Conservation (phyloP, 2,113 vertebrate species). For the Odocoileus virginianus region DNA sequence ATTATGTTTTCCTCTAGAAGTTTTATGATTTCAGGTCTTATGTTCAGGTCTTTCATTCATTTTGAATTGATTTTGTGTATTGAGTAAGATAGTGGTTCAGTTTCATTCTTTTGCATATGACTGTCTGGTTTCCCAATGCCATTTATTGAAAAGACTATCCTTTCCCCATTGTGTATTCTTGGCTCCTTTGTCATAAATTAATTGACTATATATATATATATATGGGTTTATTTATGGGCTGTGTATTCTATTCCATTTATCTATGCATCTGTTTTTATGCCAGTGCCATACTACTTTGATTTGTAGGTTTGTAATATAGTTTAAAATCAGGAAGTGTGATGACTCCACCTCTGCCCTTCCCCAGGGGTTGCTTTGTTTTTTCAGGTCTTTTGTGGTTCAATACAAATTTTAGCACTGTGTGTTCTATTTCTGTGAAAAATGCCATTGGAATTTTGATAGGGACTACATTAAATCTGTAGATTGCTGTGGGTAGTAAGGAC, state of each 20-base stretch:
- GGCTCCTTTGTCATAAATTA: neutral
- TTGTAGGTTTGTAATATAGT: neutral
- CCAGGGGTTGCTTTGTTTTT: neutral
- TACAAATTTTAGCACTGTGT: neutral
- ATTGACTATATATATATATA: too few relatives aligned
- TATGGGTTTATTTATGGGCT: neutral
- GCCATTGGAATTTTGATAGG: neutral
- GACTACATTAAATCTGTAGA: neutral
- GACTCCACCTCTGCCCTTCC: neutral
- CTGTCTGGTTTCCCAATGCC: neutral
- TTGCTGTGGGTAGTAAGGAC: neutral
- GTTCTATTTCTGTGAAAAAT: neutral
- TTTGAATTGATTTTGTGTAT: neutral
- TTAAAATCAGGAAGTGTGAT: neutral
- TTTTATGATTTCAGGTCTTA: neutral
- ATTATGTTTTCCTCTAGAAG: neutral
- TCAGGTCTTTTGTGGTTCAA: neutral
- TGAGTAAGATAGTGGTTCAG: neutral
- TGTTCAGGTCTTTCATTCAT: neutral
- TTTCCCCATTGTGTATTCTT: neutral
- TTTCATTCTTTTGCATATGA: neutral
- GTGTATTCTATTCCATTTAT: neutral
- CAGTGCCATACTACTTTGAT: neutral
- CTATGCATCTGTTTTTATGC: neutral
- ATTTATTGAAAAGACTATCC: neutral